phyloP scores from a whole-genome alignment of 2,888 invertebrate genomes.

The Drosophila picticornis region DNA sequence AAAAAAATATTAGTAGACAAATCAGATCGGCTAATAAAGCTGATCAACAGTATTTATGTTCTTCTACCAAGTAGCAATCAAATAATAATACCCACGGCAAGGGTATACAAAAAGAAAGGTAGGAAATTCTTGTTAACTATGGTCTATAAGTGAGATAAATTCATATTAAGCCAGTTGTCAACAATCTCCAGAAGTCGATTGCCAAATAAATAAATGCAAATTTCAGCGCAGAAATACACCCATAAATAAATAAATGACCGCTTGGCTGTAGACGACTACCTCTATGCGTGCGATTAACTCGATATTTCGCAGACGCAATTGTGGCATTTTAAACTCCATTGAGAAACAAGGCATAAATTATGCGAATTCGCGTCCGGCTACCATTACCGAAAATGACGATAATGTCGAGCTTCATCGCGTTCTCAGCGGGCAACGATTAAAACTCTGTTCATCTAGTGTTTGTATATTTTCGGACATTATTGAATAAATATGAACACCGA shows the following conservation, averaged over 20 bases:
- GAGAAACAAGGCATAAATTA: constrained; percentile 21
- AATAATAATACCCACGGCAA: neutral
- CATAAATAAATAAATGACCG: constrained; percentile 24
- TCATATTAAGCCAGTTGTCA: neutral
- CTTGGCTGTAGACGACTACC: constrained; percentile 2
- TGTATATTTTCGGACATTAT: neutral
- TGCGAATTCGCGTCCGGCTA: constrained; percentile 25
- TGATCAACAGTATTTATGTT: neutral
- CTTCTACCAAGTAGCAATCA: neutral
- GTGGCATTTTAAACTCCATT: constrained; percentile 7
- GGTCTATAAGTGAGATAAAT: neutral
- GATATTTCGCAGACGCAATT: constrained; percentile 6
- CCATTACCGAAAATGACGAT: constrained; percentile 11
- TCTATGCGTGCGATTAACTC: constrained; percentile 17
- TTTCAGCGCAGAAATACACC: neutral
- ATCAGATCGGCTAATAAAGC: neutral
- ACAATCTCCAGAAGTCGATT: neutral
- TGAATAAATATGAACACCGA: neutral
- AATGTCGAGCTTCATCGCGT: constrained; percentile 23
- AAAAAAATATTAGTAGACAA: too few species aligned
- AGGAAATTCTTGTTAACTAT: neutral
- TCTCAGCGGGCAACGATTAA: constrained; percentile 6
- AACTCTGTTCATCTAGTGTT: neutral
- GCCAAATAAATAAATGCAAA: constrained; percentile 6
- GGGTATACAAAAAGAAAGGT: neutral